These are phyloP conservation scores for Cebidichthys violaceus DNA, from an alignment of 2,113 vertebrate genomes.

Conservation along the genomic window DNA sequence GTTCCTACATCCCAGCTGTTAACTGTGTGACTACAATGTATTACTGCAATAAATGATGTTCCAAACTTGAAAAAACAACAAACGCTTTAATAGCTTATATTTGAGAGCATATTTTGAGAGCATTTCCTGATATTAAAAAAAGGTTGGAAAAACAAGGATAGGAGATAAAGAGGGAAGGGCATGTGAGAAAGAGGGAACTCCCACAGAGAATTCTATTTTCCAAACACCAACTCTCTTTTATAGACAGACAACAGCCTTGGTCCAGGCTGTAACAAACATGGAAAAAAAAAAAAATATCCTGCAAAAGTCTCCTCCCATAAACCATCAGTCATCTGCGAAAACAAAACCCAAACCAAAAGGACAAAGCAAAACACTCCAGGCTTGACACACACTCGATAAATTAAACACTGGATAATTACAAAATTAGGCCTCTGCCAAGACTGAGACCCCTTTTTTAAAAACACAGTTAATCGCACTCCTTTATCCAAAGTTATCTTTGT, in stretches of 20 bases:
- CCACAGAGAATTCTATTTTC: slow-evolving; percentile 18
- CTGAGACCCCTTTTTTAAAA: slow-evolving; percentile 20
- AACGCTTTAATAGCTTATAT: neutral
- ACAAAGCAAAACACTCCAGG: slow-evolving; percentile 30
- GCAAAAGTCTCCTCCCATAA: slow-evolving; percentile 39
- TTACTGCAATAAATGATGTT: neutral
- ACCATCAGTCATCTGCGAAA: slow-evolving; percentile 51
- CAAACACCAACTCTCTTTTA: slow-evolving; percentile 23
- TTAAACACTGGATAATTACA: slow-evolving; percentile 43
- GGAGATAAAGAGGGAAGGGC: neutral
- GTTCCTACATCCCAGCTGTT: neutral
- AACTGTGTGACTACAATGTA: neutral
- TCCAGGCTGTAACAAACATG: slow-evolving; percentile 40
- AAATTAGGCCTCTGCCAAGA: slow-evolving; percentile 21
- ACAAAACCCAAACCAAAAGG: slow-evolving; percentile 39
- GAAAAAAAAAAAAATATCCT: slow-evolving; percentile 43
- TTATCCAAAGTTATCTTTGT: slow-evolving; percentile 19
- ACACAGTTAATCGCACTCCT: slow-evolving; percentile 30
- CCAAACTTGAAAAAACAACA: neutral
- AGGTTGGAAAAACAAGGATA: neutral
- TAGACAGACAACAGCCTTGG: slow-evolving; percentile 21
- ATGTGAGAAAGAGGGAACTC: slow-evolving; percentile 9
- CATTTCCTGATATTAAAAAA: slow-evolving; percentile 8
- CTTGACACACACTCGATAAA: slow-evolving; percentile 37
- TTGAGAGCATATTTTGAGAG: neutral